phyloP scores from a whole-genome alignment of 2,113 vertebrate genomes.

The Hucho hucho region DNA sequence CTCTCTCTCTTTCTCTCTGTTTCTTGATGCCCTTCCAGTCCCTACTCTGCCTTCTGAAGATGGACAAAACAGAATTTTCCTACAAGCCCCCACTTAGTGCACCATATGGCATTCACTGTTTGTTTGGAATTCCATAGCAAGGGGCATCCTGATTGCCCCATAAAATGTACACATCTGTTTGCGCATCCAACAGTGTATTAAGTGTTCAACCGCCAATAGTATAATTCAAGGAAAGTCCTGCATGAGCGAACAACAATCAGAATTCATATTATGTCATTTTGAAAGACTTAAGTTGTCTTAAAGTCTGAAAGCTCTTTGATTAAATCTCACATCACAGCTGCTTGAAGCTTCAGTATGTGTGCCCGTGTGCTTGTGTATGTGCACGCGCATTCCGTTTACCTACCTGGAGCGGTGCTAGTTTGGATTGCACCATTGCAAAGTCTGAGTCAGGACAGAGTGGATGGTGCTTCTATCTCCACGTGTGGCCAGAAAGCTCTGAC shows the following conservation, averaged over 20 bases:
- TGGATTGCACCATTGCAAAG: no score
- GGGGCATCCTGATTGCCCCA: no score
- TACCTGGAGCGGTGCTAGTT: no score
- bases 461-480: not conserved
- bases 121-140: no score
- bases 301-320: not conserved
- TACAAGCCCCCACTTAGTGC: not conserved
- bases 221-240: not conserved
- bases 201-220: not conserved
- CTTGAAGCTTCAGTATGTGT: not conserved
- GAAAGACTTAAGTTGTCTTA: no score
- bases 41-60: not conserved
- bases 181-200: not conserved
- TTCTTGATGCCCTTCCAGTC: not conserved
- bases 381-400: not conserved
- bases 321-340: not conserved
- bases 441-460: no score
- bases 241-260: not conserved
- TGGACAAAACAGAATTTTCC: not conserved
- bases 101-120: not conserved
- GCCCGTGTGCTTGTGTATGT: not conserved
- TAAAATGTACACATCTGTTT: not conserved
- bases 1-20: not conserved
- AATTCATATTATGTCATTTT: not conserved
- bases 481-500: not conserved